Evolutionary conservation across 2,113 vertebrate species (phyloP).

Genomic region (Spea multiplicata): DNA sequence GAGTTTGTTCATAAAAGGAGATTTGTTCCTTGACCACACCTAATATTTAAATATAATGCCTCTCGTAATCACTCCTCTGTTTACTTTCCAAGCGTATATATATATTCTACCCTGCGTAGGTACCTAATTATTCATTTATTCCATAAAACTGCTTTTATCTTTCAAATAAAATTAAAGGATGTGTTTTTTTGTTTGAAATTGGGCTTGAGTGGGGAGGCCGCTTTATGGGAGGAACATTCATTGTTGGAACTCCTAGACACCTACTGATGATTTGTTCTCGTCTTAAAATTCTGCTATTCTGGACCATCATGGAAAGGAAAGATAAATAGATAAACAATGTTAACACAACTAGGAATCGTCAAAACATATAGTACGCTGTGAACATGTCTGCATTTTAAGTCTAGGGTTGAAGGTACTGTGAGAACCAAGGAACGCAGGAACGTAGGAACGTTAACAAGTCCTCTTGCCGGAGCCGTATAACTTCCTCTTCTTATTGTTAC

Average conservation of each 20-base stretch:
- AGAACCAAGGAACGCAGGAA: too few species aligned
- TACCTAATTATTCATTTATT: neutral
- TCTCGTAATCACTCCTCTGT: neutral
- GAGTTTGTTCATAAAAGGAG: conserved; percentile 7
- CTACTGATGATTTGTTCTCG: neutral
- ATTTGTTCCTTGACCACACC: conserved; percentile 20
- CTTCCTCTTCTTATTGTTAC: too few species aligned
- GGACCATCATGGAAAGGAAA: too few species aligned
- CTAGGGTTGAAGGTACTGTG: too few species aligned
- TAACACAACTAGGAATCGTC: too few species aligned
- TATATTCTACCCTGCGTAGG: neutral
- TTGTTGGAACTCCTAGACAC: neutral
- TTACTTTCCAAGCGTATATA: conserved; percentile 4
- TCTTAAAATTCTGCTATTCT: too few species aligned
- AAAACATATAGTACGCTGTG: too few species aligned
- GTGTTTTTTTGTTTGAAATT: neutral
- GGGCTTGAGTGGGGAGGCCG: neutral
- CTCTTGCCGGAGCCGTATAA: too few species aligned
- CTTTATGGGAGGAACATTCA: neutral
- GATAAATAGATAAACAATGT: too few species aligned
- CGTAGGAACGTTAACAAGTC: too few species aligned
- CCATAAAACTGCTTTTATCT: neutral
- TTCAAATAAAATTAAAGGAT: neutral
- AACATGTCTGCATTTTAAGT: too few species aligned
- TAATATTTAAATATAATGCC: conserved; percentile 5